Evolutionary conservation across 2,888 invertebrate species (phyloP).

Genomic region (Heteromyza rotundicornis): DNA sequence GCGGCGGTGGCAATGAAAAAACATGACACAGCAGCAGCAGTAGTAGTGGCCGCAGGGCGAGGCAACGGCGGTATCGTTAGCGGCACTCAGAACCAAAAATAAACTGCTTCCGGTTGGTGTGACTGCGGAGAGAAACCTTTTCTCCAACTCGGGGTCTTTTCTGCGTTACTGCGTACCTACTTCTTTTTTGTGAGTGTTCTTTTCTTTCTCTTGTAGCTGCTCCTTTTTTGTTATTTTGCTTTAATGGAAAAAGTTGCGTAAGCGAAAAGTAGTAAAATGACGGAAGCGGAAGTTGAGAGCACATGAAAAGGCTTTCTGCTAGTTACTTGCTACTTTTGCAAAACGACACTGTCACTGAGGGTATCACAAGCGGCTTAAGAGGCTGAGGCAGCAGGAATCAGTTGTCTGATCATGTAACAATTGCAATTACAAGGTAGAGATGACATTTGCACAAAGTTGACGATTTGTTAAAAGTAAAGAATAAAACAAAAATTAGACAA

Average conservation of each 20-base stretch:
- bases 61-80: background rate
- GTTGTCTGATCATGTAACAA: slow-evolving; percentile 19
- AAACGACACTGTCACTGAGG: background rate
- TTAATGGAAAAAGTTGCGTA: slow-evolving; percentile 21
- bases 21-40: background rate
- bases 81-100: background rate
- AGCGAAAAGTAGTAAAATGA: slow-evolving; percentile 15
- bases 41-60: background rate
- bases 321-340: slow-evolving; percentile 13
- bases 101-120: slow-evolving; percentile 17
- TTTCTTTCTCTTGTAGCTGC: background rate
- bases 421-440: slow-evolving; percentile 27
- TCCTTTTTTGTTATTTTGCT: background rate
- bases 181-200: too few species aligned
- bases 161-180: too few species aligned
- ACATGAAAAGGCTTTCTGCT: slow-evolving; percentile 27
- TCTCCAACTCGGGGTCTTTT: too few species aligned
- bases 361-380: background rate
- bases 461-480: background rate
- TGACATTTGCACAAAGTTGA: slow-evolving; percentile 27
- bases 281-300: slow-evolving; percentile 25
- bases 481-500: background rate
- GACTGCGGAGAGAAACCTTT: background rate
- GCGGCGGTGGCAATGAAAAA: slow-evolving; percentile 11
- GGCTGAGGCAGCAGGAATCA: background rate